Percentiles rank a stretch among this genome's conserved stretches.
Conservation (phyloP, 2,888 invertebrate species). For the Cataglyphis altisquamis region DNA sequence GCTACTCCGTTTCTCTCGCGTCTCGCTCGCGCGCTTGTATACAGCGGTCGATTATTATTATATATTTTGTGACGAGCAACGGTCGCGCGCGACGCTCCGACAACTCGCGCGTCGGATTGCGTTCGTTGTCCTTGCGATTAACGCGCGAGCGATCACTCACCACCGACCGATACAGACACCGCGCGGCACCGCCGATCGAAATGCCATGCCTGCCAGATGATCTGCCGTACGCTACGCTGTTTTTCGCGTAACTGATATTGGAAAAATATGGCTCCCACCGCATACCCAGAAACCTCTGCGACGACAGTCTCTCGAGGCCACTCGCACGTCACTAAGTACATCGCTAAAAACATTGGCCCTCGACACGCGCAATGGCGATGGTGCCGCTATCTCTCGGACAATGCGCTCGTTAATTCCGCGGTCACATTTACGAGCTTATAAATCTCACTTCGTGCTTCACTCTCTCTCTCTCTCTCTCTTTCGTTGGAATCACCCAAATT, state of each 20-base stretch:
- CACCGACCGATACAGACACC: constrained; percentile 62
- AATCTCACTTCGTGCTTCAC: not conserved
- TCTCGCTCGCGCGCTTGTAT: constrained; percentile 65
- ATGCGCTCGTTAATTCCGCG: constrained; percentile 63
- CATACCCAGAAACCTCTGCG: constrained; percentile 88
- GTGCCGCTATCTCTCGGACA: constrained; percentile 68
- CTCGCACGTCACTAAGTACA: constrained; percentile 69
- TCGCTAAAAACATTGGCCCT: constrained; percentile 75
- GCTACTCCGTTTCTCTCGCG: constrained; percentile 76
- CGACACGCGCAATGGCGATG: constrained; percentile 56
- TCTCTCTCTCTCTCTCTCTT: not conserved
- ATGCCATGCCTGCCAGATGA: constrained; percentile 77
- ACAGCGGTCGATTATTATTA: constrained; percentile 69
- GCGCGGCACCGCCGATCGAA: constrained; percentile 64
- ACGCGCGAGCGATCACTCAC: constrained; percentile 68
- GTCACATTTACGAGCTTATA: not conserved
- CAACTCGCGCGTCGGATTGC: constrained; percentile 47
- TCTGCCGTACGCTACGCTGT: constrained; percentile 79
- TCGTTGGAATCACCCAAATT: not conserved
- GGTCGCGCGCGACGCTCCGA: constrained; percentile 52
- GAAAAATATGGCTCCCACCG: constrained; percentile 88
- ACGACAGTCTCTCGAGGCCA: constrained; percentile 77
- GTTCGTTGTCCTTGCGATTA: constrained; percentile 47
- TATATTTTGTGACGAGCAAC: constrained; percentile 57
- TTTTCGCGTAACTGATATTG: constrained; percentile 87